phyloP scores from a whole-genome alignment of 2,888 invertebrate genomes.

The Ophion costatus region DNA sequence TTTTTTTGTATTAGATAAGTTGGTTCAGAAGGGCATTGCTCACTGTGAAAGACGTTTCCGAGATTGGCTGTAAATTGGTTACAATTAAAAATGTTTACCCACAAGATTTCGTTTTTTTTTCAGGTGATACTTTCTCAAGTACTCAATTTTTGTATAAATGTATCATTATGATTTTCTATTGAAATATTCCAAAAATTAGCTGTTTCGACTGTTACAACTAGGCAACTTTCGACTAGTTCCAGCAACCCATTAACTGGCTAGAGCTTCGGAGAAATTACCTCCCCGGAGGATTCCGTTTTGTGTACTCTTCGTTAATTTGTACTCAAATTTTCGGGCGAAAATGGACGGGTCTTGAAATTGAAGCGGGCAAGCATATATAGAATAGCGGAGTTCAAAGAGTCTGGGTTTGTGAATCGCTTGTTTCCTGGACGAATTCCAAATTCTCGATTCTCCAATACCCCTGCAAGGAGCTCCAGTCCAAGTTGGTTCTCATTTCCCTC shows the following conservation, averaged over 20 bases:
- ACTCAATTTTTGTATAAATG: too few relatives aligned
- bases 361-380: neutral
- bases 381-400: neutral
- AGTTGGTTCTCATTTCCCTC: neutral
- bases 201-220: too few relatives aligned
- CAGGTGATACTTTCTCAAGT: too few relatives aligned
- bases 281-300: neutral
- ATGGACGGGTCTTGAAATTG: constrained; percentile 5
- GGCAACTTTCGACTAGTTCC: too few relatives aligned
- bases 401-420: constrained; percentile 13
- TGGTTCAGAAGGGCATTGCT: too few relatives aligned
- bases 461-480: neutral
- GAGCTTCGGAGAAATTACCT: neutral
- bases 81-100: too few relatives aligned
- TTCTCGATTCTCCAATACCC: neutral
- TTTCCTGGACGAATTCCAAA: constrained; percentile 34
- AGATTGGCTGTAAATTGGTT: too few relatives aligned
- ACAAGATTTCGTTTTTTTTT: too few relatives aligned
- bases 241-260: neutral
- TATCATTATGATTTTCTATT: too few relatives aligned
- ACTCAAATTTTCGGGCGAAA: constrained; percentile 29
- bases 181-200: too few relatives aligned
- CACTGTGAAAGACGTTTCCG: too few relatives aligned
- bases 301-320: constrained; percentile 22
- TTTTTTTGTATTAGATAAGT: too few relatives aligned